Evolutionary conservation across 2,888 invertebrate genomes (phyloP), one percentile per base, ranked within the genome.

Genomic region (Podotricha telesiphe): DNA sequence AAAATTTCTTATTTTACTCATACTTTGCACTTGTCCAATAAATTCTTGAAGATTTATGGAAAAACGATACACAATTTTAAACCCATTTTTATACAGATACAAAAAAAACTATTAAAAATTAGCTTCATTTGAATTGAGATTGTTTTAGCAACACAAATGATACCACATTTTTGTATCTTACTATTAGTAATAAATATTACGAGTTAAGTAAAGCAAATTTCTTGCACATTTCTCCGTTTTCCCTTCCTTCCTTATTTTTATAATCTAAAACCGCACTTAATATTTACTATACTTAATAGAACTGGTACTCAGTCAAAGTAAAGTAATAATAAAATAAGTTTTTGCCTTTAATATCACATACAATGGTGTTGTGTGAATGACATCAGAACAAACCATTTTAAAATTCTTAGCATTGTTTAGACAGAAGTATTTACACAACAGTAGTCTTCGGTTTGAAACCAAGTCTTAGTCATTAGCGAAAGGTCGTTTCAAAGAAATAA

Each of bases 401-500:
- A 62, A 62, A 62, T 55, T 61, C 58, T 55, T 56, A n/a, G 45
- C 11, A 56, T 61, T 72, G 67, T 69, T 42, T n/a, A 34, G n/a
- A 17, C 34, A 37, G 34, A 55, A 56, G 42, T 66, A 69, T 65
- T 65, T 50, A 64, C 34, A 65, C 20, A 68, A 65, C 45, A 69
- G 61, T 47, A 48, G n/a, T 37, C 51, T 50, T 63, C 56, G 19
- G 61, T 20, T 45, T 62, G 45, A 47, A 67, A 40, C 47, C 42
- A 47, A 67, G 64, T 34, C 48, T 45, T 20, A 19, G 51, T 68
- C 65, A 65, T 68, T 67, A 67, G 65, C 13, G 47, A 47, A 45
- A 65, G 62, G 48, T 62, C 62, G 62, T 51, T 59, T 15, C 45
- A 34, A 65, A 67, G 65, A 48, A 68, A 65, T 68, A 68, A 68